phyloP scores from a whole-genome alignment of 2,888 invertebrate species.

The Euspilapteryx auroguttella region DNA sequence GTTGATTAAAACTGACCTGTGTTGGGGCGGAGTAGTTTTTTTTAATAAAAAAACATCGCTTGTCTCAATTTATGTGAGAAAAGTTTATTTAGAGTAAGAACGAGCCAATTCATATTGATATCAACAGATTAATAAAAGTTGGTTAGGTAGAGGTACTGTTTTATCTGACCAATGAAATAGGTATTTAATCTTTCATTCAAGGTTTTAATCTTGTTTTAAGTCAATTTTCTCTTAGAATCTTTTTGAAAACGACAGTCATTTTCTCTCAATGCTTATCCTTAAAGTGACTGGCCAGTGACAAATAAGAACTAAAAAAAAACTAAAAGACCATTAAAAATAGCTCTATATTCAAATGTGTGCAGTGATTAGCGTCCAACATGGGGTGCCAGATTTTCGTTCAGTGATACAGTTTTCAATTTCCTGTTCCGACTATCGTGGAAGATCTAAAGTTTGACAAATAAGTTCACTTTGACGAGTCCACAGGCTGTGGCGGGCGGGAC shows the following conservation, averaged over 20 bases:
- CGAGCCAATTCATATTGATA: too few relatives aligned
- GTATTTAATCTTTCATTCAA: too few relatives aligned
- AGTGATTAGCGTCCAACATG: slow-evolving; percentile 50
- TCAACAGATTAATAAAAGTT: too few relatives aligned
- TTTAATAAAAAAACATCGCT: too few relatives aligned
- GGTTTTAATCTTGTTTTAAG: too few relatives aligned
- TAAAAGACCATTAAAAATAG: slow-evolving; percentile 28
- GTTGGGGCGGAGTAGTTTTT: too few relatives aligned
- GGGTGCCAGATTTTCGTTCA: slow-evolving; percentile 42
- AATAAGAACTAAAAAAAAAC: slow-evolving; percentile 16
- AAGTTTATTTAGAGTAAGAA: too few relatives aligned
- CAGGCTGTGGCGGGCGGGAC: slow-evolving; percentile 30
- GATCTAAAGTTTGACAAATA: slow-evolving; percentile 57
- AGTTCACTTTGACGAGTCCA: slow-evolving; percentile 53
- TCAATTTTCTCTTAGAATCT: slow-evolving; percentile 3
- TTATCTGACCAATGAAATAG: too few relatives aligned
- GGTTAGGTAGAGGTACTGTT: too few relatives aligned
- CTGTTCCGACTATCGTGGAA: slow-evolving; percentile 42
- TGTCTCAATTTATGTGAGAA: too few relatives aligned
- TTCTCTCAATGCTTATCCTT: slow-evolving; percentile 31
- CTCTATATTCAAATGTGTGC: slow-evolving; percentile 48
- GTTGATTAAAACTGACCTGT: too few relatives aligned
- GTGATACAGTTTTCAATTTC: slow-evolving; percentile 60
- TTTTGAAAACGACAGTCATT: slow-evolving; percentile 18
- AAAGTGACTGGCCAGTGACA: slow-evolving; percentile 18